Base-by-base conservation (phyloP, 2,888 invertebrate genomes). In the Ganaspis brasiliensis region DNA sequence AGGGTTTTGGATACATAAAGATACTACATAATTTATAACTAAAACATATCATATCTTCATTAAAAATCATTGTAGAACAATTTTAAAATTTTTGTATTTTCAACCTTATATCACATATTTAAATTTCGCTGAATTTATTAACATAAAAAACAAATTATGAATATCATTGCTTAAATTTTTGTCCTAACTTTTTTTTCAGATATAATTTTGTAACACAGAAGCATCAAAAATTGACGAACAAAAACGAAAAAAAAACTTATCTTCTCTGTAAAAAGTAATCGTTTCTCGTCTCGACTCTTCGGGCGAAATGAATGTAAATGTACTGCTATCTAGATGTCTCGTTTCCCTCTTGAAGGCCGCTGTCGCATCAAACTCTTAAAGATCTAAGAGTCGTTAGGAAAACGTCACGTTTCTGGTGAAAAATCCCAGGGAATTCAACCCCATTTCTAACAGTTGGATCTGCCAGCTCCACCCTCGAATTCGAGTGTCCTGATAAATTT, bases 401-500 rank as follows among this genome's bases (percentile, higher is more conserved):
- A 45, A 24, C 24, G 24, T 24, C 67, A n/a, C 21, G 40, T 26
- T 14, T 26, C 67, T 45, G 45, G 67, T 67, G 45, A 67, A 67
- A 45, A 67, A 67, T 45, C n/a, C n/a, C 24, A 49, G 26, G 67
- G 45, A 67, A n/a, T 45, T 67, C 67, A 67, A 67, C 67, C 24
- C 24, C 19, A 19, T 19, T n/a, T 45, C 21, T 26, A 45, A 24
- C 45, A 16, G 45, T 67, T 67, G 9, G 10, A 45, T 24, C 45
- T 67, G 67, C 45, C 45, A 67, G 45, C 67, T 45, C 45, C 45
- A 24, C 45, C 19, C 40, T n/a, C n/a, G 45, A 67, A 67, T 67
- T 67, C 24, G 45, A 67, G n/a, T 67, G 67, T 45, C 45, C 24
- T 45, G 67, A 67, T 67, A 67, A 67, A 67, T 67, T 67, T 40